Evolutionary conservation across 1,140 invertebrate genomes (phyloP).

Genomic region (Drosophila lini): DNA sequence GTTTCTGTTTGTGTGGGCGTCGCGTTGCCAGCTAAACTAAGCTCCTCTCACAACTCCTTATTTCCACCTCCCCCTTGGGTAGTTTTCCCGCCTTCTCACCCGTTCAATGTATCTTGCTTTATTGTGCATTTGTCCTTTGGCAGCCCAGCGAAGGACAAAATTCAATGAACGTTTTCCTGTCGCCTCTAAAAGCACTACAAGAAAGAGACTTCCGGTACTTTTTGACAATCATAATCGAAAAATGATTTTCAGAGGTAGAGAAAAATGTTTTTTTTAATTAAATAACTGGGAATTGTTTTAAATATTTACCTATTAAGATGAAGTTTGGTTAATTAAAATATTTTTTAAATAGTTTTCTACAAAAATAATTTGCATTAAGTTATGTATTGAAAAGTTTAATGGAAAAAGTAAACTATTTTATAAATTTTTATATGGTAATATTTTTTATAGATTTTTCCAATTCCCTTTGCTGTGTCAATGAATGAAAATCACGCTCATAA

Average conservation of each 20-base stretch:
- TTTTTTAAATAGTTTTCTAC: too few relatives aligned
- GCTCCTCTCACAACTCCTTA: background rate
- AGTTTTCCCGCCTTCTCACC: background rate
- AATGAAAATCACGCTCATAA: constrained; percentile 13
- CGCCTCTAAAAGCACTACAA: constrained; percentile 11
- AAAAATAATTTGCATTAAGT: too few relatives aligned
- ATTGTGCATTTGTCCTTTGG: constrained; percentile 82
- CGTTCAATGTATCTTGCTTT: constrained; percentile 47
- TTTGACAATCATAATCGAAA: background rate
- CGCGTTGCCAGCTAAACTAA: constrained; percentile 6
- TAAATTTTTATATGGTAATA: background rate
- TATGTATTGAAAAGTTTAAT: too few relatives aligned
- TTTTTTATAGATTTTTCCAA: background rate
- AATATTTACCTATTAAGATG: background rate
- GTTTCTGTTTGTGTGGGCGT: constrained; percentile 27
- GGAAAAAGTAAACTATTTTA: background rate
- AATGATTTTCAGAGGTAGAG: background rate
- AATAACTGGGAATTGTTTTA: too few relatives aligned
- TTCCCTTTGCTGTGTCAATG: background rate
- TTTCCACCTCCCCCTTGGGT: background rate
- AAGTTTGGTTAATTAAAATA: too few relatives aligned
- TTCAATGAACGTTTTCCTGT: constrained; percentile 63
- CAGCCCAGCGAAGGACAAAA: constrained; percentile 70
- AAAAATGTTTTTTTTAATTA: background rate
- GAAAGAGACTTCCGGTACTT: constrained; percentile 16